Percentiles rank a stretch among this genome's conserved stretches.
Evolutionary conservation across 2,113 vertebrate genomes (phyloP).

Genomic region (Suricata suricatta): DNA sequence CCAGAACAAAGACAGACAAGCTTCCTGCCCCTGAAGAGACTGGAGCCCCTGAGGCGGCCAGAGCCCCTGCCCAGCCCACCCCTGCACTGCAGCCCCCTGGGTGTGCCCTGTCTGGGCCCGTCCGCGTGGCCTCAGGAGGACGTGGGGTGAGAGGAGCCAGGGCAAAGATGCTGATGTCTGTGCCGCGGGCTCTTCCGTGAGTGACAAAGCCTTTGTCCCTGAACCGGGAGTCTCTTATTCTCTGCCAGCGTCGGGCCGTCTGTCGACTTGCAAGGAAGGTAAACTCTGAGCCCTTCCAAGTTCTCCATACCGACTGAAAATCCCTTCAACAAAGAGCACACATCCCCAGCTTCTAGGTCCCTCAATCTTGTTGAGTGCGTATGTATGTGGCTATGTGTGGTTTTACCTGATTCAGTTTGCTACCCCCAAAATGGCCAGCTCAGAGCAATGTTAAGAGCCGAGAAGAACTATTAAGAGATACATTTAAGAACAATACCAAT

Average conservation of each 20-base stretch:
- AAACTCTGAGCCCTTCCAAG: neutral
- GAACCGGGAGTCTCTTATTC: neutral
- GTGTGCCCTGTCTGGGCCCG: accelerated
- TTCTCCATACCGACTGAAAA: neutral
- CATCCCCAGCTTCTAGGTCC: accelerated
- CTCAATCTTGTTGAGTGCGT: accelerated
- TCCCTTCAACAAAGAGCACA: accelerated
- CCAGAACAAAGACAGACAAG: neutral
- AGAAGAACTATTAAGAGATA: neutral
- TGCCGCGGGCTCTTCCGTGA: accelerated
- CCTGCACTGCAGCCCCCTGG: accelerated
- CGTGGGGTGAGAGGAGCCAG: accelerated
- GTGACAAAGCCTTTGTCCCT: neutral
- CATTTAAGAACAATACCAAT: neutral
- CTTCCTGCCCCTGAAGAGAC: neutral
- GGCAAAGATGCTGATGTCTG: accelerated
- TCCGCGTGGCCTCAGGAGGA: neutral
- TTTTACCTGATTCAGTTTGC: neutral
- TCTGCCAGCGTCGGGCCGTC: accelerated
- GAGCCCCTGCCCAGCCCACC: neutral
- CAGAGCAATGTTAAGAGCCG: neutral
- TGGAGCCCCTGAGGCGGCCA: neutral
- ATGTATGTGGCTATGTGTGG: accelerated
- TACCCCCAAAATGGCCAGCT: neutral
- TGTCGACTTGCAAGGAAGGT: neutral